phyloP scores from a whole-genome alignment of 2,797 vertebrate species.

The Hafferia zeledoni region DNA sequence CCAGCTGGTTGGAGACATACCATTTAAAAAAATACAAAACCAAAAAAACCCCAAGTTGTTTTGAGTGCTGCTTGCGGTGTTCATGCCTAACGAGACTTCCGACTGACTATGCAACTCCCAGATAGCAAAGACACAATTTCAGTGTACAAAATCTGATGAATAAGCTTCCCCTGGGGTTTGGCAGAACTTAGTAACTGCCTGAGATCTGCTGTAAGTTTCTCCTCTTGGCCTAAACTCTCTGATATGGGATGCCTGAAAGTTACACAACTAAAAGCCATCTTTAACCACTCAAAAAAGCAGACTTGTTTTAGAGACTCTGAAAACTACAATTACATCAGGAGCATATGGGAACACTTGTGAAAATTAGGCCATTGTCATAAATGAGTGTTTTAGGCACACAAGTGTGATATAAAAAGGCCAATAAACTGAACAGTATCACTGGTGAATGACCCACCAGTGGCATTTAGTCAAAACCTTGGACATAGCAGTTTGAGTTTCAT shows the following conservation, averaged over 20 bases:
- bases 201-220: slow-evolving; percentile 49
- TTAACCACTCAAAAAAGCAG: slow-evolving; percentile 4
- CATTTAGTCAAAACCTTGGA: not conserved
- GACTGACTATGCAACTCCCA: not conserved
- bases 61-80: not conserved
- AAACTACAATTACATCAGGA: slow-evolving; percentile 18
- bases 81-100: not conserved
- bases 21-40: not conserved
- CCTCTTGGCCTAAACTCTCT: slow-evolving; percentile 29
- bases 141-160: slow-evolving; percentile 36
- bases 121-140: not conserved
- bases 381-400: not conserved
- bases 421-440: not conserved
- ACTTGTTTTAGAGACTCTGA: not conserved
- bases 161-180: slow-evolving; percentile 36
- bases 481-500: slow-evolving; percentile 3
- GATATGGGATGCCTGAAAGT: slow-evolving; percentile 5
- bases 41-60: not conserved
- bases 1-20: not conserved
- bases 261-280: slow-evolving; percentile 40
- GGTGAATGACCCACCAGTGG: not conserved
- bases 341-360: slow-evolving; percentile 13
- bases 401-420: not conserved
- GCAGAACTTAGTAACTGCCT: slow-evolving; percentile 4
- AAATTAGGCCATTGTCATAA: slow-evolving; percentile 28